A percentile compares a stretch with the other conserved stretches of the same genome.
phyloP scores from a whole-genome alignment of 2,113 vertebrate species.

The Daubentonia madagascariensis region DNA sequence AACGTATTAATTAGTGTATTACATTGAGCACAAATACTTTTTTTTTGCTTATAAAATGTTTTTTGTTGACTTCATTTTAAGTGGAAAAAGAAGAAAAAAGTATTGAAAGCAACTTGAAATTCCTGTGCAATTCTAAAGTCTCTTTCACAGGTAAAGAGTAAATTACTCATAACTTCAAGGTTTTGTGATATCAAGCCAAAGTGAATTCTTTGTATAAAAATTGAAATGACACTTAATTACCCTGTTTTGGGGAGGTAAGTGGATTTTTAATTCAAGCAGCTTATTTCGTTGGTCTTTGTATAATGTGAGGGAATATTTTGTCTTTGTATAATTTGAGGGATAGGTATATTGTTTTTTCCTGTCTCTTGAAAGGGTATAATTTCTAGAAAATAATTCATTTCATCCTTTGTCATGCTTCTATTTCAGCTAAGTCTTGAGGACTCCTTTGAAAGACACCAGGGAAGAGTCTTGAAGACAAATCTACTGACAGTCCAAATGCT shows the following conservation, averaged over 20 bases:
- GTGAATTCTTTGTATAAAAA: constrained; percentile 32
- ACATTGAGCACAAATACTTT: not conserved
- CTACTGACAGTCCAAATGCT: not conserved
- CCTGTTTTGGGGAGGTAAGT: not conserved
- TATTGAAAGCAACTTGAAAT: not conserved
- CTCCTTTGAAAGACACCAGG: not conserved
- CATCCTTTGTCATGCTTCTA: not conserved
- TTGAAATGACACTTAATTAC: constrained; percentile 49
- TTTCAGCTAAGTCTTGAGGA: not conserved
- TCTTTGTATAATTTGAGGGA: not conserved
- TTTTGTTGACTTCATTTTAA: constrained; percentile 6
- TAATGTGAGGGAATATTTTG: not conserved
- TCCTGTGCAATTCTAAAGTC: not conserved
- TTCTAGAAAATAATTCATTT: constrained; percentile 24
- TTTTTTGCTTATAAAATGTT: not conserved
- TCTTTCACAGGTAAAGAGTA: not conserved
- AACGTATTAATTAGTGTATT: not conserved
- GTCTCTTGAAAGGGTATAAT: not conserved
- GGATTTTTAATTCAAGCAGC: not conserved
- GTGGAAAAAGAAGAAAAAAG: not conserved
- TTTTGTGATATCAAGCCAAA: not conserved
- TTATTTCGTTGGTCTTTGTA: not conserved
- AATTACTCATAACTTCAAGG: not conserved
- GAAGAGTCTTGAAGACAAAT: not conserved
- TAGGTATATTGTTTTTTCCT: not conserved